Evolutionary conservation across 1,140 invertebrate genomes (phyloP).

Genomic region (Hyles euphorbiae): DNA sequence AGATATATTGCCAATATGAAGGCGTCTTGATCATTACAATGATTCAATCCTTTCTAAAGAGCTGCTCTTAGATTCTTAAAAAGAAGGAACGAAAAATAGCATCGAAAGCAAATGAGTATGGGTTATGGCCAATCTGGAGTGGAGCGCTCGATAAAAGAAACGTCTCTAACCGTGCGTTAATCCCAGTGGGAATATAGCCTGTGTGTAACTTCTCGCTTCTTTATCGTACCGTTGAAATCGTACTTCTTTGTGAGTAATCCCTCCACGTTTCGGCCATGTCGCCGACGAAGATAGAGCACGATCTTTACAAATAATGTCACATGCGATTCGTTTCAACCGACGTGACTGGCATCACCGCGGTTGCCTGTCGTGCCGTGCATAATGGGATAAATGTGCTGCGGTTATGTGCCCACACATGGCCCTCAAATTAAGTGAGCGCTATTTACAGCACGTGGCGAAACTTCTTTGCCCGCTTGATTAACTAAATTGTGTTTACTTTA

Average conservation of each 20-base stretch:
- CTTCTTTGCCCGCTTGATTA: constrained; percentile 60
- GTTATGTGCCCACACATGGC: constrained; percentile 70
- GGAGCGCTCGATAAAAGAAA: constrained; percentile 16
- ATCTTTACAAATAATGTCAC: constrained; percentile 76
- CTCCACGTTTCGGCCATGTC: constrained; percentile 67
- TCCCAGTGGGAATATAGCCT: constrained; percentile 56
- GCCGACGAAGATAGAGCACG: constrained; percentile 75
- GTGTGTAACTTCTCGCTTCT: constrained; percentile 64
- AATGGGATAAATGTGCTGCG: constrained; percentile 74
- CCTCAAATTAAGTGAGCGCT: constrained; percentile 68
- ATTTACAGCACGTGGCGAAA: constrained; percentile 60
- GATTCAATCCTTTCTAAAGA: neutral
- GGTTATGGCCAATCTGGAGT: neutral
- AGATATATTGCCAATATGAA: too few species aligned
- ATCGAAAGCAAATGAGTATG: neutral
- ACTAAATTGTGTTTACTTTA: constrained; percentile 50
- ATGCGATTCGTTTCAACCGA: constrained; percentile 73
- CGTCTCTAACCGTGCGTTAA: constrained; percentile 56
- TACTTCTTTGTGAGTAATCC: constrained; percentile 74
- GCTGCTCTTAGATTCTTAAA: neutral
- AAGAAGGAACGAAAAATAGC: too few species aligned
- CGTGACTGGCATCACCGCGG: constrained; percentile 70
- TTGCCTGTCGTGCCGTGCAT: constrained; percentile 62
- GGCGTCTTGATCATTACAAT: neutral
- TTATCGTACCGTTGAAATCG: constrained; percentile 73